These are phyloP conservation scores for Atta cephalotes DNA, from an alignment of 1,140 invertebrate genomes.

Conservation along the genomic window DNA sequence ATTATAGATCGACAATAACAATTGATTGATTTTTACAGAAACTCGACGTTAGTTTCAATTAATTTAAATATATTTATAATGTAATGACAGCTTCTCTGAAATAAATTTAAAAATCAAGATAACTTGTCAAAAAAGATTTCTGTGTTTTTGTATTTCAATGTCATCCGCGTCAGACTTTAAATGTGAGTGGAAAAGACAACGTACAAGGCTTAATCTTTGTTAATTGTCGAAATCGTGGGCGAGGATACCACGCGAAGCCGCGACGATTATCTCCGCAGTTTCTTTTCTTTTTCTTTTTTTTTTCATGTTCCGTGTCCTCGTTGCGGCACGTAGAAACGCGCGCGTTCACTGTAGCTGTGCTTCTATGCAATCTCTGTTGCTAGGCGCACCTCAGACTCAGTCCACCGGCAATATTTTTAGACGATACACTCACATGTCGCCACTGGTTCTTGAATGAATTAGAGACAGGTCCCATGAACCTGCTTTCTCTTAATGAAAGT, in stretches of 20 bases:
- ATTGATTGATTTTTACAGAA: background rate
- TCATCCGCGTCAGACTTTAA: background rate
- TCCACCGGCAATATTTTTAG: conserved; percentile 83
- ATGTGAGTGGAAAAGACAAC: background rate
- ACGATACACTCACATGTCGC: conserved; percentile 80
- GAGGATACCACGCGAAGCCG: conserved; percentile 9
- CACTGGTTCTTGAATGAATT: conserved; percentile 71
- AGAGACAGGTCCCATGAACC: conserved; percentile 33
- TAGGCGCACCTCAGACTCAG: conserved; percentile 81
- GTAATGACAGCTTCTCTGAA: background rate
- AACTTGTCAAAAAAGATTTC: background rate
- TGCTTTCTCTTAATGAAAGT: conserved; percentile 37
- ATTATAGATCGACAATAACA: background rate
- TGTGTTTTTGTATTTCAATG: conserved; percentile 12
- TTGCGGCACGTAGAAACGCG: conserved; percentile 79
- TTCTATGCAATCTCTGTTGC: conserved; percentile 84
- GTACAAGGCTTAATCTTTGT: conserved; percentile 8
- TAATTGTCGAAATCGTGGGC: conserved; percentile 14
- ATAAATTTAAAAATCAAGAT: background rate
- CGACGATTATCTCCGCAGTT: conserved; percentile 18
- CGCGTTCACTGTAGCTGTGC: conserved; percentile 79
- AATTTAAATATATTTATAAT: background rate
- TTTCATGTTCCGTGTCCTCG: conserved; percentile 78
- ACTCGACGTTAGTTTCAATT: background rate
- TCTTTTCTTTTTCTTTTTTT: conserved; percentile 74